Evolutionary conservation across 2,888 invertebrate species (phyloP), one percentile per base, ranked within the genome.

Genomic region (Dolomedes plantarius): DNA sequence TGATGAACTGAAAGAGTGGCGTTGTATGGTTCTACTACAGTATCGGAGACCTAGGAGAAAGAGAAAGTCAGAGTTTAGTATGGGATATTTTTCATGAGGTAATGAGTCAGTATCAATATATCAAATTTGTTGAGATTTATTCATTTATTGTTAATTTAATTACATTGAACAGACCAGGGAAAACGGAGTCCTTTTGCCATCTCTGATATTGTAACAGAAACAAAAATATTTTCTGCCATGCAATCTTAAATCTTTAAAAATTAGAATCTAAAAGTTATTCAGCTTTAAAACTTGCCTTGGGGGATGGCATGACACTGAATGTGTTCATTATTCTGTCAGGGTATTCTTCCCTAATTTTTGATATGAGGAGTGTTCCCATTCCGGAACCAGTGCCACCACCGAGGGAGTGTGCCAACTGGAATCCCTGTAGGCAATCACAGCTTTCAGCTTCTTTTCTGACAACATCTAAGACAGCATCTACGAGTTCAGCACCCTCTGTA

Each of bases 271-370:
- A n/a, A n/a, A n/a, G n/a, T n/a, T n/a, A n/a, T n/a, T n/a, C n/a
- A n/a, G n/a, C n/a, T n/a, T n/a, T n/a, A n/a, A n/a, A n/a, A 77
- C 36, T 72, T 46, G 91, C 91, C 93, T 96, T 96, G 1, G 96
- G 96, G 27, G 95, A 95, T 32, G 96, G 96, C 89, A 96, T 94
- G 88, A 96, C 95, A 13, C 92, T 92, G 90, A 92, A 93, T 9
- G 92, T 93, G 89, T 91, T 92, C 93, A 93, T 93, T 88, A 93
- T 93, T 41, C 93, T 90, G 90, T 93, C 93, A 0, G 97, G 97
- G 90, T 95, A 97, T 91, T 97, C 97, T 90, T 97, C 96, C 0
- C 96, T 93, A 90, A 97, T 96, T 92, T 96, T 97, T 88, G 95
- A 96, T 28, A 88, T 88, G 68, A 93, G 90, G 39, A 93, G 90